phyloP scores from a whole-genome alignment of 2,113 vertebrate species.

The Chlamydotis undulata region DNA sequence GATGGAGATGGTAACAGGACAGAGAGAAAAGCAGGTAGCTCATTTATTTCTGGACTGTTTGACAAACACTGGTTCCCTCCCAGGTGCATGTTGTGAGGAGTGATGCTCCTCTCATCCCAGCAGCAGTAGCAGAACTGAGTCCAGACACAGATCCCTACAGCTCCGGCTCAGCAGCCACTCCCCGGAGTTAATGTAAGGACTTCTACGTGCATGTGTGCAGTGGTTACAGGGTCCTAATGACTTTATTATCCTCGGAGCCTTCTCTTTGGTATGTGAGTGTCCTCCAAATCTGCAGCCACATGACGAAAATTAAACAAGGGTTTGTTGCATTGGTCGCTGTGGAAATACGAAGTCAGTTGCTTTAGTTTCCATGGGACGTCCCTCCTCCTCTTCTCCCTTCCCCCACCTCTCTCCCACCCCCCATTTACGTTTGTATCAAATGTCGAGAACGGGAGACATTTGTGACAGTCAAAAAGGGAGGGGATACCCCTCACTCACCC shows the following conservation, averaged over 20 bases:
- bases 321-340: background rate
- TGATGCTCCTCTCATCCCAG: background rate
- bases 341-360: background rate
- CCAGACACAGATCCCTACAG: background rate
- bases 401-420: fast-evolving
- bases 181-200: background rate
- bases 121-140: background rate
- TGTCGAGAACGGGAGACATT: background rate
- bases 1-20: background rate
- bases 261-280: background rate
- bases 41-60: background rate
- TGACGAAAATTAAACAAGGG: constrained; percentile 24
- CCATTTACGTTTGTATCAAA: background rate
- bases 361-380: background rate
- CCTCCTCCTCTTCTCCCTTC: too few species aligned
- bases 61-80: background rate
- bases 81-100: background rate
- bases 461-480: background rate
- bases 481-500: background rate
- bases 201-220: constrained; percentile 3
- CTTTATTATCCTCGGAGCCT: constrained; percentile 29
- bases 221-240: background rate
- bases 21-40: background rate
- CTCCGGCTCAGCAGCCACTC: background rate
- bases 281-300: constrained; percentile 21